phyloP scores from a whole-genome alignment of 2,113 vertebrate genomes.

The Parus major region DNA sequence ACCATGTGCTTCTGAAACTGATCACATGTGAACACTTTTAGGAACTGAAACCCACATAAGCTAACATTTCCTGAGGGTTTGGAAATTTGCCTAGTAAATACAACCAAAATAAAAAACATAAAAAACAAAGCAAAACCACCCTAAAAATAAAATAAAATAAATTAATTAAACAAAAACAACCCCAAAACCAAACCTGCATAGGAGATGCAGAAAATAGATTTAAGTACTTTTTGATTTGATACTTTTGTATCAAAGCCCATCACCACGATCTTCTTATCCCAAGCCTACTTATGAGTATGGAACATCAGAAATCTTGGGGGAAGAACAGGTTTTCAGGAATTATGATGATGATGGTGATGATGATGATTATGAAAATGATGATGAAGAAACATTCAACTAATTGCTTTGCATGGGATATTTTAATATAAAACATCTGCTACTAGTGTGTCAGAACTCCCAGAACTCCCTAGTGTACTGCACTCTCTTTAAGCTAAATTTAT shows the following conservation, averaged over 20 bases:
- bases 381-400: neutral
- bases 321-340: neutral
- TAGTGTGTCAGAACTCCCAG: neutral
- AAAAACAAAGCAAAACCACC: neutral
- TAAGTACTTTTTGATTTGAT: neutral
- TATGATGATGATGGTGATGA: neutral
- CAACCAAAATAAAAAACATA: neutral
- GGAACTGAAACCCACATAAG: constrained; percentile 17
- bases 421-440: neutral
- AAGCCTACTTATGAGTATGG: neutral
- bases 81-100: neutral
- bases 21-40: neutral
- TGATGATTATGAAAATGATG: neutral
- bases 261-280: neutral
- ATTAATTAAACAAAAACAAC: neutral
- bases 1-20: neutral
- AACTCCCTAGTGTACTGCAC: neutral
- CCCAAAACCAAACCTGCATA: no score
- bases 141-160: neutral
- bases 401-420: neutral
- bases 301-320: neutral
- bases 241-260: neutral
- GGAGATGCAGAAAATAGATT: neutral
- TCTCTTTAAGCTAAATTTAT: neutral
- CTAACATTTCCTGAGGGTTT: neutral